These are phyloP conservation scores for Microcaecilia unicolor DNA, from an alignment of 2,797 vertebrate genomes.

Conservation along the genomic window DNA sequence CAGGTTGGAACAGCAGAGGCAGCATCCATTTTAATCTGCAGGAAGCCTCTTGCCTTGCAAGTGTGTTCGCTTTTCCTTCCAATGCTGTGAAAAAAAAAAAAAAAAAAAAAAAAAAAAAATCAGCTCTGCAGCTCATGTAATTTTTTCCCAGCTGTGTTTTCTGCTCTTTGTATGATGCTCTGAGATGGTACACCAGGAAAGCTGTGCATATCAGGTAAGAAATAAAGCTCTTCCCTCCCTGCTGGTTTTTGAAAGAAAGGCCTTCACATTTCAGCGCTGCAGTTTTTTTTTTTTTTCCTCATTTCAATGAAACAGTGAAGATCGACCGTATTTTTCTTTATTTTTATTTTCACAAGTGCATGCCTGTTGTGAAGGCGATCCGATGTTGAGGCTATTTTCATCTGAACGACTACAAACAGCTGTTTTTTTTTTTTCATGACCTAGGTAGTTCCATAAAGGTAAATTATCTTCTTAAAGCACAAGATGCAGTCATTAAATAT, in stretches of 20 bases:
- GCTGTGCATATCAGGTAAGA: constrained; percentile 86
- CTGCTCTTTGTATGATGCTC: constrained; percentile 72
- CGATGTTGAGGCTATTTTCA: too few species aligned
- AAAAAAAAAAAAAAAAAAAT: too few species aligned
- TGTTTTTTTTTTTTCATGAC: too few species aligned
- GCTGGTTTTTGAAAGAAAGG: constrained; percentile 23
- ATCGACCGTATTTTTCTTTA: too few species aligned
- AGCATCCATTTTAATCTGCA: constrained; percentile 57
- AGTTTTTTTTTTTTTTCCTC: too few species aligned
- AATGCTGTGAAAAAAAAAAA: constrained; percentile 23
- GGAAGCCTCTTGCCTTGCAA: constrained; percentile 42
- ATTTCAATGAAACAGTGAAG: too few species aligned
- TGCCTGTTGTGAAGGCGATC: too few species aligned
- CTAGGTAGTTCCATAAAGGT: too few species aligned
- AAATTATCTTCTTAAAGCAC: too few species aligned
- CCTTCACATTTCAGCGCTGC: constrained; percentile 30
- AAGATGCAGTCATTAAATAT: too few species aligned
- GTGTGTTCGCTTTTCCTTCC: constrained; percentile 24
- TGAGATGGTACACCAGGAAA: constrained; percentile 97
- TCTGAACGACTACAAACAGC: too few species aligned
- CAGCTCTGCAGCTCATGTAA: constrained; percentile 10
- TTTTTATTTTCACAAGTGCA: too few species aligned
- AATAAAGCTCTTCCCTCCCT: constrained; percentile 4
- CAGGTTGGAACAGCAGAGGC: constrained; percentile 49
- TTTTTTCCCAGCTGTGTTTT: constrained; percentile 18